Conservation (phyloP, 2,888 invertebrate species). For the Acrobasis consociella region DNA sequence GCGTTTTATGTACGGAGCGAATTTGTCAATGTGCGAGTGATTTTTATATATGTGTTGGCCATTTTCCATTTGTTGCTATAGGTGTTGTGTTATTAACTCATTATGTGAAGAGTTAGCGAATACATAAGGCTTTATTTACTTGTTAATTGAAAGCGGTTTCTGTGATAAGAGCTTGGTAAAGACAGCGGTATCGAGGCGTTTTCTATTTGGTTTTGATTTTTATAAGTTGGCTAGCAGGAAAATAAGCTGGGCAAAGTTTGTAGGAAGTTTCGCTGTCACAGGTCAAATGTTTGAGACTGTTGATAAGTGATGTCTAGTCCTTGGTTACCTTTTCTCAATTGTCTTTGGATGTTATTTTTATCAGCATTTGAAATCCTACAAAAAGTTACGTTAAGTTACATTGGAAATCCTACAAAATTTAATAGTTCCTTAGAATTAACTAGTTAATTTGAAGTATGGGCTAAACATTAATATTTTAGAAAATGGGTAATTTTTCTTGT, state of each 20-base stretch:
- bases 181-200: conserved; percentile 57
- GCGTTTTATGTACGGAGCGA: conserved; percentile 77
- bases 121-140: conserved; percentile 77
- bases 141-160: conserved; percentile 79
- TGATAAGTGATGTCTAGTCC: conserved; percentile 6
- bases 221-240: conserved; percentile 42
- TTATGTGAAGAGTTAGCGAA: conserved; percentile 79
- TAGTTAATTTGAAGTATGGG: no score
- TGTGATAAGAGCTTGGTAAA: conserved; percentile 68
- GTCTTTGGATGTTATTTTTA: background rate
- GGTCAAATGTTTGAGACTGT: conserved; percentile 24
- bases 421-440: no score
- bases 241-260: conserved; percentile 34
- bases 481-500: no score
- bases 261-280: conserved; percentile 27
- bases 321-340: background rate
- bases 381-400: no score
- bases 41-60: conserved; percentile 53
- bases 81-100: conserved; percentile 79
- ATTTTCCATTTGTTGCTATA: conserved; percentile 67
- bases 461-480: no score
- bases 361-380: background rate
- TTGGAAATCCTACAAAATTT: no score
- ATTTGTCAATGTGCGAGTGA: conserved; percentile 55
- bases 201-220: conserved; percentile 51